Conservation (phyloP, 1,140 invertebrate genomes). For the Tetranychus urticae region DNA sequence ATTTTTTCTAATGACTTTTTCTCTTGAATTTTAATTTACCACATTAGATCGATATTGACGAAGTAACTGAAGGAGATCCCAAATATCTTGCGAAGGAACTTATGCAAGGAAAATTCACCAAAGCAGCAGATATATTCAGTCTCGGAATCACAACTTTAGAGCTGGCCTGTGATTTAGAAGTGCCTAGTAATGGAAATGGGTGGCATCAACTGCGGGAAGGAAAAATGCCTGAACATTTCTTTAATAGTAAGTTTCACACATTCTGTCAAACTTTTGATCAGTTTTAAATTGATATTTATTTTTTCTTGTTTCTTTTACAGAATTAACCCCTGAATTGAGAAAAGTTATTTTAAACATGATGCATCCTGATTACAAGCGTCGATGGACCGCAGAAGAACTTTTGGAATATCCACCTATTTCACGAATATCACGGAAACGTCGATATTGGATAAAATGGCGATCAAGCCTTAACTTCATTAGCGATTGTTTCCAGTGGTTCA, state of each 20-base stretch:
- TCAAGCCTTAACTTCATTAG: neutral
- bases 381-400: constrained; percentile 29
- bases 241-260: constrained; percentile 16
- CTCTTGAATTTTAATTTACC: constrained; percentile 4
- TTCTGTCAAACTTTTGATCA: neutral
- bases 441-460: neutral
- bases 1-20: neutral
- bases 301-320: constrained; percentile 16
- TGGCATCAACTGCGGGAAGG: constrained; percentile 40
- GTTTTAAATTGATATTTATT: neutral
- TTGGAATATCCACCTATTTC: constrained; percentile 14
- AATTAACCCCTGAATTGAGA: constrained; percentile 29
- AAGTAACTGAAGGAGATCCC: constrained; percentile 43
- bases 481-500: neutral
- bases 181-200: constrained; percentile 35
- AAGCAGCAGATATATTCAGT: constrained; percentile 30
- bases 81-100: constrained; percentile 48
- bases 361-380: constrained; percentile 23
- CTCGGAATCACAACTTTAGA: constrained; percentile 47
- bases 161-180: constrained; percentile 38
- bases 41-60: constrained; percentile 23
- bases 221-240: constrained; percentile 22
- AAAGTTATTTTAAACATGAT: constrained; percentile 32
- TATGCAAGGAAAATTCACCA: constrained; percentile 34
- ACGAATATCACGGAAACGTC: neutral